Percentiles rank a stretch among this genome's conserved stretches.
Conservation (phyloP, 2,797 vertebrate genomes). For the Hypotaenidia okinawae region DNA sequence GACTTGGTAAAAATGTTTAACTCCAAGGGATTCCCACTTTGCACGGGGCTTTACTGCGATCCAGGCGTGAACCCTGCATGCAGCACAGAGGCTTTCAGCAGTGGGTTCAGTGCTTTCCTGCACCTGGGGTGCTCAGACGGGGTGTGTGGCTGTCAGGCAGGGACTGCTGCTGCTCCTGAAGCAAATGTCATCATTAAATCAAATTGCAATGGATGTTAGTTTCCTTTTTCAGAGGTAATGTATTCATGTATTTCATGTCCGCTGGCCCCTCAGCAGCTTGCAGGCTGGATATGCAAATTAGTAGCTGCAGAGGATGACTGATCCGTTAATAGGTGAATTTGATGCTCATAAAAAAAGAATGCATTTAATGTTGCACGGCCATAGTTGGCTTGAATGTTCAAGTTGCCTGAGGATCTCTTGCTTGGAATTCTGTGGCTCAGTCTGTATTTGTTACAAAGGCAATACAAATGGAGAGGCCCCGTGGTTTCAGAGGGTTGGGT, state of each 20-base stretch:
- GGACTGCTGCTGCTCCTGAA: not conserved
- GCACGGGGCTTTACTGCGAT: not conserved
- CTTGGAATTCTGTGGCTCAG: not conserved
- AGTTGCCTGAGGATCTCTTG: slow-evolving; percentile 3
- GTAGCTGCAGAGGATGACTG: slow-evolving; percentile 35
- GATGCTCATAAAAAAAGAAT: slow-evolving; percentile 40
- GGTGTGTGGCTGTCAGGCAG: not conserved
- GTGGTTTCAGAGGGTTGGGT: slow-evolving; percentile 9
- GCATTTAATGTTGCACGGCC: slow-evolving; percentile 7
- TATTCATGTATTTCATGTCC: slow-evolving; percentile 24
- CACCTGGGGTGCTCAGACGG: not conserved
- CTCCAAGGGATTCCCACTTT: slow-evolving; percentile 13
- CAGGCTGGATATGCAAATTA: slow-evolving; percentile 48
- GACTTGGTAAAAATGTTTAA: not conserved
- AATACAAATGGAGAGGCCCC: not conserved
- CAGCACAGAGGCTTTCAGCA: not conserved
- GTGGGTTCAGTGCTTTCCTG: not conserved
- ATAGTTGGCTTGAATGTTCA: slow-evolving; percentile 13
- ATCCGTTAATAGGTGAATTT: slow-evolving; percentile 44
- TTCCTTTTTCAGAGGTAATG: slow-evolving; percentile 28
- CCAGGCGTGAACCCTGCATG: not conserved
- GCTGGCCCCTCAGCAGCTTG: slow-evolving; percentile 22
- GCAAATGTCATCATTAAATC: not conserved
- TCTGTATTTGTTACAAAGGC: slow-evolving; percentile 31
- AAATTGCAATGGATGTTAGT: not conserved